phyloP scores from a whole-genome alignment of 2,113 vertebrate species.

The Ginglymostoma cirratum region DNA sequence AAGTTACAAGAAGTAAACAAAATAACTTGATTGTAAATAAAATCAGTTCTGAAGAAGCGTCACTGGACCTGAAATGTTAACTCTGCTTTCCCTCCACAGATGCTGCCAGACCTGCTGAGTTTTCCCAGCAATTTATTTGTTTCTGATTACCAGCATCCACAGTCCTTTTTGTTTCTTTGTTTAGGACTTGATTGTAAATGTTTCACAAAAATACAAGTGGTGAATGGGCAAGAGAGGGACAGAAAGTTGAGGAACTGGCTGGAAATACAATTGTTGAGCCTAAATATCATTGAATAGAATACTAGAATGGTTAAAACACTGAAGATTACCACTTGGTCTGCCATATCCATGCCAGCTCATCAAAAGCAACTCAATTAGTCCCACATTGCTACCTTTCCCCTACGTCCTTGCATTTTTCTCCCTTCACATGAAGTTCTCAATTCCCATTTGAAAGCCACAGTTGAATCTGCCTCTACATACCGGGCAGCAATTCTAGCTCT shows the following conservation, averaged over 20 bases:
- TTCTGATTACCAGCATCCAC: too few species aligned
- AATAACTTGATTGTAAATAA: neutral
- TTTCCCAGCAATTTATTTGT: too few species aligned
- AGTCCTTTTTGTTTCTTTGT: too few species aligned
- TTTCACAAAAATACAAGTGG: neutral
- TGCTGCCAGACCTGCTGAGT: too few species aligned
- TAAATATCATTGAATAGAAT: neutral
- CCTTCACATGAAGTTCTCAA: neutral
- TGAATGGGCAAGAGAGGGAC: neutral
- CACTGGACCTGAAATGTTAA: too few species aligned
- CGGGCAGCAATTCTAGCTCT: neutral
- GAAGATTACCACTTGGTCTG: too few species aligned
- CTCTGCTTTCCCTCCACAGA: too few species aligned
- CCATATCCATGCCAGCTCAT: too few species aligned
- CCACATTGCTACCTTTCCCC: neutral
- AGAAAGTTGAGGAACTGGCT: neutral
- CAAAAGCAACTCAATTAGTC: too few species aligned
- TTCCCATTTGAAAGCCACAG: neutral
- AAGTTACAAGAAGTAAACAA: neutral
- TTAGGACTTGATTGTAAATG: neutral
- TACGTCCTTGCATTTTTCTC: neutral
- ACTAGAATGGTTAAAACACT: neutral
- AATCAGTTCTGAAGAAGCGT: too few species aligned
- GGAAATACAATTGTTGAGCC: neutral
- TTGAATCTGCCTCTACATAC: neutral